Conservation (phyloP, 2,113 vertebrate genomes). For the Melospiza melodia region DNA sequence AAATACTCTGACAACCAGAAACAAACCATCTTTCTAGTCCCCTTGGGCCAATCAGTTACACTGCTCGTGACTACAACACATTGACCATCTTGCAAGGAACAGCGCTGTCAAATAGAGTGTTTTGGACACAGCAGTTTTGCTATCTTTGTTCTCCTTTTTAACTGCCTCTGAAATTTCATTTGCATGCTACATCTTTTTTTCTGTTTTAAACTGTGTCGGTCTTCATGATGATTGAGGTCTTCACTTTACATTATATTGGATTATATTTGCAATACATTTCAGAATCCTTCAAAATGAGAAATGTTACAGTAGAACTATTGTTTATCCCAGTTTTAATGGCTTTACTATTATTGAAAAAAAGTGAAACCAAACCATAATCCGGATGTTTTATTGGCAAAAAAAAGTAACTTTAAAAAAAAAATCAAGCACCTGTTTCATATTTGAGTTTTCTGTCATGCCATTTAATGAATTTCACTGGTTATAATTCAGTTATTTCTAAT, state of each 20-base stretch:
- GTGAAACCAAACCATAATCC: neutral
- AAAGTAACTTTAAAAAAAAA: neutral
- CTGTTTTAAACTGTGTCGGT: neutral
- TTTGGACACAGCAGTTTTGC: neutral
- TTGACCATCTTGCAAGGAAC: neutral
- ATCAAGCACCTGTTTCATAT: neutral
- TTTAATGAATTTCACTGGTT: neutral
- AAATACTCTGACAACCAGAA: slow-evolving; percentile 34
- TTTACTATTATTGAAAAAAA: neutral
- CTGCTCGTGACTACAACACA: neutral
- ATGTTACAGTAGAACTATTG: neutral
- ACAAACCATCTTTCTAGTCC: neutral
- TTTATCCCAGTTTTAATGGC: neutral
- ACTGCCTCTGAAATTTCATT: neutral
- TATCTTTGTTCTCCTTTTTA: neutral
- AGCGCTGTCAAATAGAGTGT: neutral
- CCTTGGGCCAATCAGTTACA: neutral
- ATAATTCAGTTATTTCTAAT: neutral
- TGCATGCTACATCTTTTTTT: neutral
- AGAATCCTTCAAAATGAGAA: slow-evolving; percentile 7
- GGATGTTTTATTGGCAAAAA: neutral
- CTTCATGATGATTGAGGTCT: neutral
- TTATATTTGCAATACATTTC: neutral
- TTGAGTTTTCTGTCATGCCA: neutral
- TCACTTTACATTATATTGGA: neutral